Evolutionary conservation across 2,797 vertebrate species (phyloP).

Genomic region (Spheniscus humboldti): DNA sequence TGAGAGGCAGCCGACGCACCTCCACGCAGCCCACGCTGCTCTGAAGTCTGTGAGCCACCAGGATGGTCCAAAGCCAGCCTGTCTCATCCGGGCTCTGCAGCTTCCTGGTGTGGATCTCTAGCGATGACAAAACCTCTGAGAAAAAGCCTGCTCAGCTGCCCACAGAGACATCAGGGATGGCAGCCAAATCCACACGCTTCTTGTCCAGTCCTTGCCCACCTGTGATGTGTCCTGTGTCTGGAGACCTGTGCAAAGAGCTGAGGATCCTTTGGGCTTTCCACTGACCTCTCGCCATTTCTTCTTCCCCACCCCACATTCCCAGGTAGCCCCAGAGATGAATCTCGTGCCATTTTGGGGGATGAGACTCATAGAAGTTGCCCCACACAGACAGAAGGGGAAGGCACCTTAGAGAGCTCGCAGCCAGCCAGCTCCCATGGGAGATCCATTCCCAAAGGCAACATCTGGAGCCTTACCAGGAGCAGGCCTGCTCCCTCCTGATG

Average conservation of each 20-base stretch:
- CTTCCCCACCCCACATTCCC: accelerated
- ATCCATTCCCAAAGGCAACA: background rate
- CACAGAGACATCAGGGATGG: accelerated
- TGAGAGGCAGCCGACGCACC: background rate
- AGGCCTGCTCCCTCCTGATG: background rate
- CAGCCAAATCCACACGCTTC: background rate
- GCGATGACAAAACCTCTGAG: background rate
- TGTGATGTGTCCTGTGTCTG: accelerated
- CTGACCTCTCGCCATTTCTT: background rate
- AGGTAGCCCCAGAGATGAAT: background rate
- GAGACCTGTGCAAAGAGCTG: background rate
- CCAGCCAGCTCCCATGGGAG: accelerated
- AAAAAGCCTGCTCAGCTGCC: background rate
- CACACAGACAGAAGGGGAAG: background rate
- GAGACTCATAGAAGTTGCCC: background rate
- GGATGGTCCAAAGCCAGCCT: background rate
- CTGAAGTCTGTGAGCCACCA: background rate
- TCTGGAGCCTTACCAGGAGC: background rate
- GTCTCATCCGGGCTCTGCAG: background rate
- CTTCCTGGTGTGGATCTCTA: background rate
- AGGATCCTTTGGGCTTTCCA: background rate
- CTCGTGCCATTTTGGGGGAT: background rate
- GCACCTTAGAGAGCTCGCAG: background rate
- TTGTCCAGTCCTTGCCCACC: background rate
- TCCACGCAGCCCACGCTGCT: background rate